These are phyloP conservation scores for Callopanchax toddi DNA, from an alignment of 2,113 vertebrate species.

Conservation along the genomic window DNA sequence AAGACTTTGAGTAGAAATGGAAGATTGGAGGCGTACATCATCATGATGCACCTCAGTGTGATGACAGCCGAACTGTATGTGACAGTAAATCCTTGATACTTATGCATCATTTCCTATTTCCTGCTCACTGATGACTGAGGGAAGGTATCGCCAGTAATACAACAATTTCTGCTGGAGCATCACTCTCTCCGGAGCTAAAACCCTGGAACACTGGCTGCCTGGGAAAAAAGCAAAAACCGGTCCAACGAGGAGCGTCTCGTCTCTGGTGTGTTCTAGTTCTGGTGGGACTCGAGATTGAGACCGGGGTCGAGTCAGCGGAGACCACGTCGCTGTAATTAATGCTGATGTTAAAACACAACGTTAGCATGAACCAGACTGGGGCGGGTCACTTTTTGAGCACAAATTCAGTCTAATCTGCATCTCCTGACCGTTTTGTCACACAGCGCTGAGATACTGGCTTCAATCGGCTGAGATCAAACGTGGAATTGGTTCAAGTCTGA, in stretches of 20 bases:
- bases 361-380: too few species aligned
- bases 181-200: slow-evolving; percentile 45
- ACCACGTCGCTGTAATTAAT: too few species aligned
- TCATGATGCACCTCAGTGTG: slow-evolving; percentile 55
- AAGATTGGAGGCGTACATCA: slow-evolving; percentile 62
- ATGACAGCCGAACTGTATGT: slow-evolving; percentile 59
- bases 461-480: too few species aligned
- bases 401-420: too few species aligned
- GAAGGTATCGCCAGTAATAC: slow-evolving; percentile 40
- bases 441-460: too few species aligned
- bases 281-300: background rate
- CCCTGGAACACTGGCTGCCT: slow-evolving; percentile 12
- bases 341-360: too few species aligned
- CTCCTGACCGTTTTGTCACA: too few species aligned
- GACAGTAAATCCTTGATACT: slow-evolving; percentile 72
- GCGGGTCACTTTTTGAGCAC: too few species aligned
- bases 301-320: background rate
- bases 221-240: background rate
- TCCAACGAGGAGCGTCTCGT: background rate
- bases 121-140: slow-evolving; percentile 38
- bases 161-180: slow-evolving; percentile 51
- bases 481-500: too few species aligned
- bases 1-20: slow-evolving; percentile 57
- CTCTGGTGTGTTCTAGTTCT: background rate
- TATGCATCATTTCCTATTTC: slow-evolving; percentile 70